phyloP scores from a whole-genome alignment of 2,113 vertebrate species.

The Pollachius pollachius region DNA sequence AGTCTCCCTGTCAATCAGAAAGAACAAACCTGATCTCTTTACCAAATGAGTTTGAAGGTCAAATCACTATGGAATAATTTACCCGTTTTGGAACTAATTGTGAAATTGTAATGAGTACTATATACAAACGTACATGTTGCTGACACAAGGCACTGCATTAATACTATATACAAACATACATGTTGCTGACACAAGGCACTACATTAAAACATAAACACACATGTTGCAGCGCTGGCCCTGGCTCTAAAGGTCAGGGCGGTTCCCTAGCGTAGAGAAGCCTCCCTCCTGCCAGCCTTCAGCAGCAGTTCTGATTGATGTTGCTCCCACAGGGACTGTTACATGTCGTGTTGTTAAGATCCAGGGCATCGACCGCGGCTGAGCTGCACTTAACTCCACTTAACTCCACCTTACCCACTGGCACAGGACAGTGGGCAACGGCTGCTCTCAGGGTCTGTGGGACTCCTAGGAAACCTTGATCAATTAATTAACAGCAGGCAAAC shows the following conservation, averaged over 20 bases:
- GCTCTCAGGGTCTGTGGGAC: background rate
- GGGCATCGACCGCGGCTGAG: too few relatives aligned
- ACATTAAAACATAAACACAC: conserved; percentile 17
- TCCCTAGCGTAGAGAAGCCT: conserved; percentile 9
- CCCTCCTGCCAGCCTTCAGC: conserved; percentile 56
- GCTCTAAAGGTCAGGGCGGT: conserved; percentile 22
- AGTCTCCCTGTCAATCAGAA: conserved; percentile 67
- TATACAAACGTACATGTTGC: too few relatives aligned
- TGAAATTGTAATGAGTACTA: too few relatives aligned
- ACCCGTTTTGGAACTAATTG: background rate
- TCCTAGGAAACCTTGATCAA: too few relatives aligned
- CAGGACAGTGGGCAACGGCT: background rate
- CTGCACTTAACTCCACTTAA: background rate
- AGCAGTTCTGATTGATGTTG: conserved; percentile 75
- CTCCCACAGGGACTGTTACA: conserved; percentile 65
- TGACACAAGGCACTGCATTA: too few relatives aligned
- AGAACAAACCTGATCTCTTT: conserved; percentile 15
- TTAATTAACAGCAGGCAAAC: too few relatives aligned
- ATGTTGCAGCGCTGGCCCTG: conserved; percentile 5
- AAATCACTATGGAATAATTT: background rate
- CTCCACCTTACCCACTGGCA: too few relatives aligned
- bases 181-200: background rate
- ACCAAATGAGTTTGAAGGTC: background rate
- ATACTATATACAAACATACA: too few relatives aligned
- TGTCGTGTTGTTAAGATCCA: conserved; percentile 53